Base-by-base conservation (phyloP, 2,797 vertebrate species). In the Nannoperca obscura region DNA sequence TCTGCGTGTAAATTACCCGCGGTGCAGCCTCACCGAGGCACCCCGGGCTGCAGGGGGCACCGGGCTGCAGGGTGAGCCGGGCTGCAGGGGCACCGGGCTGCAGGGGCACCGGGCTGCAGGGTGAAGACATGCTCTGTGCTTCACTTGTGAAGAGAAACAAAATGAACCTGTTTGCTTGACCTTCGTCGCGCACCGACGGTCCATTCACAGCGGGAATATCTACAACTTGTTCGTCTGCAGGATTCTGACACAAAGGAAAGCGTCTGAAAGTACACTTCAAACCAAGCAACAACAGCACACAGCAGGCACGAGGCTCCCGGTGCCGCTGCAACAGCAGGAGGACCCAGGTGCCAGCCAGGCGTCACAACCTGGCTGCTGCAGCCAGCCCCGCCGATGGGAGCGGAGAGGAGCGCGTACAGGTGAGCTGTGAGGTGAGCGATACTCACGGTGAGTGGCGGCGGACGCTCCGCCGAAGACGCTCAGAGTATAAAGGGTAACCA, bases 371-470 rank as follows among this genome's bases (percentile, higher is more conserved):
- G 57, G n/a, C 54, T 34, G 34, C 34, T 34, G 7, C 32, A 4
- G 24, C 0, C 30, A 49, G 65, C 50, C 1, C 44, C 20, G 72
- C 53, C 44, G 53, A n/a, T 19, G 2, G 32, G 24, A 34, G 49
- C 27, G 10, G 53, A 47, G 63, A n/a, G 57, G 11, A 46, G 76
- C 46, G 76, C 83, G 76, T n/a, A 78, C 88, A 90, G 89, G 90
- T 90, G 88, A 82, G 84, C 78, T 3, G 2, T 2, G 24, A 71
- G 79, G 71, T 58, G 75, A n/a, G 46, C 6, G 14, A 59, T 92
- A 96, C 95, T 95, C 87, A 95, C 95, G 77, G 88, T 94, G 92
- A 82, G 88, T 78, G 73, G 93, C 94, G 87, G 93, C 93, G 72
- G 93, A 86, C 1, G 91, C 92, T 84, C 92, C 89, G 85, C 90